Evolutionary conservation across 92 coral and sea anemone species (phyloP).

Genomic region (Porites lobata): DNA sequence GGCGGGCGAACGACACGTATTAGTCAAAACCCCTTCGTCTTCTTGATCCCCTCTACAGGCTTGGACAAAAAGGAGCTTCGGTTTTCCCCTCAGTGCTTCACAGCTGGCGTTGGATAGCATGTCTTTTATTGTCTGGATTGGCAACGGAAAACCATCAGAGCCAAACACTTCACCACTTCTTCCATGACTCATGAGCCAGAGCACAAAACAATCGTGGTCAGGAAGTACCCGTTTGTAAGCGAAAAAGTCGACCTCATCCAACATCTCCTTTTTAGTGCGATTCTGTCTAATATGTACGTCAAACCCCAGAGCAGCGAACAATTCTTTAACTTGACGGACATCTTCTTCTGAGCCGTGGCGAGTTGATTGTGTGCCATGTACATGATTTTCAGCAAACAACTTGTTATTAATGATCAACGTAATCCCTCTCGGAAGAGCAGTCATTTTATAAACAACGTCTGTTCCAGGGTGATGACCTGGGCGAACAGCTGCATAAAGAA

Average conservation of each 20-base stretch:
- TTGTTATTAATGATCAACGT: conserved; percentile 79
- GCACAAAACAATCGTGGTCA: conserved; percentile 71
- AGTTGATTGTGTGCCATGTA: neutral
- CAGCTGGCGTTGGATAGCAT: conserved; percentile 54
- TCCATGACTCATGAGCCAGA: conserved; percentile 90
- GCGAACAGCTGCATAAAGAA: neutral
- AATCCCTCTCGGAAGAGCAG: conserved; percentile 68
- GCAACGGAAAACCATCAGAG: conserved; percentile 56
- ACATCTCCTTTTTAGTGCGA: conserved; percentile 27
- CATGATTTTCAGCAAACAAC: conserved; percentile 18
- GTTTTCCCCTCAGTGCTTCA: conserved; percentile 67
- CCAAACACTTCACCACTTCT: conserved; percentile 27
- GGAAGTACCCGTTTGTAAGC: neutral
- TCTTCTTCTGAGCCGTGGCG: conserved; percentile 77
- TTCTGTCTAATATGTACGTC: conserved; percentile 4
- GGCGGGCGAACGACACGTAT: fast-evolving
- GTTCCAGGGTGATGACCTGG: neutral
- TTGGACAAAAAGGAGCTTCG: conserved; percentile 81
- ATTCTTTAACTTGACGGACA: conserved; percentile 24
- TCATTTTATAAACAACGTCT: conserved; percentile 70
- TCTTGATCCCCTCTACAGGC: conserved; percentile 74
- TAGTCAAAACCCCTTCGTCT: conserved; percentile 11
- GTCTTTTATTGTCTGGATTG: conserved; percentile 4
- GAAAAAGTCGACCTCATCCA: neutral
- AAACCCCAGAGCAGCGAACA: conserved; percentile 67